These are phyloP conservation scores for Andrena minutula DNA, from an alignment of 2,888 invertebrate genomes.

Conservation along the genomic window DNA sequence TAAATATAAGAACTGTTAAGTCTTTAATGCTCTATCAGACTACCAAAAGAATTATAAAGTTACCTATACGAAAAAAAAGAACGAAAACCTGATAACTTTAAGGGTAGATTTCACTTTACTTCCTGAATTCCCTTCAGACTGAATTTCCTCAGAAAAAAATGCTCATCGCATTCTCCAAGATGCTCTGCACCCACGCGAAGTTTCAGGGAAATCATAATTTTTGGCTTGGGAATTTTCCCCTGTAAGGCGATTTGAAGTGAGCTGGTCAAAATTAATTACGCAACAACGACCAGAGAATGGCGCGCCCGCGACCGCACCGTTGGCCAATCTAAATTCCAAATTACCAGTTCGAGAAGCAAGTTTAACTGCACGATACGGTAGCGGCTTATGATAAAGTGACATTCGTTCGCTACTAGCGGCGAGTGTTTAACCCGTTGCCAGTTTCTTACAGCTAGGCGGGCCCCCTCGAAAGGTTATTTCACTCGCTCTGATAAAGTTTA, in stretches of 20 bases:
- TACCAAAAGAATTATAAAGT: too few species aligned
- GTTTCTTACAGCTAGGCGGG: conserved; percentile 27
- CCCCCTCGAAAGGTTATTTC: conserved; percentile 36
- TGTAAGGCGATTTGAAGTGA: neutral
- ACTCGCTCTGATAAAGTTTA: conserved; percentile 42
- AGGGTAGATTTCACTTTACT: too few species aligned
- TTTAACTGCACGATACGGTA: conserved; percentile 58
- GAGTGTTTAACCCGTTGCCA: conserved; percentile 20
- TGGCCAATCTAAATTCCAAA: conserved; percentile 61
- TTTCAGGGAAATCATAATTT: too few species aligned
- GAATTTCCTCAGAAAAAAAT: too few species aligned
- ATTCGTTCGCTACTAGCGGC: conserved; percentile 48
- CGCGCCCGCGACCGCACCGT: conserved; percentile 56
- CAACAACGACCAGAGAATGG: conserved; percentile 56
- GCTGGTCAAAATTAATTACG: conserved; percentile 34
- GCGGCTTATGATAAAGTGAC: conserved; percentile 57
- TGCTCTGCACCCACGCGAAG: too few species aligned
- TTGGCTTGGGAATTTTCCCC: neutral
- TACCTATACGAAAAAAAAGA: too few species aligned
- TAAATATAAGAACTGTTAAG: too few species aligned
- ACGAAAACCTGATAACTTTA: too few species aligned
- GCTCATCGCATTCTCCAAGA: too few species aligned
- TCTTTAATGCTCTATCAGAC: too few species aligned
- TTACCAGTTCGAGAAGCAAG: conserved; percentile 47
- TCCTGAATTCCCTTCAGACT: too few species aligned